These are phyloP conservation scores for Phataginus tetradactyla DNA, from an alignment of 2,797 vertebrate species.

Conservation along the genomic window DNA sequence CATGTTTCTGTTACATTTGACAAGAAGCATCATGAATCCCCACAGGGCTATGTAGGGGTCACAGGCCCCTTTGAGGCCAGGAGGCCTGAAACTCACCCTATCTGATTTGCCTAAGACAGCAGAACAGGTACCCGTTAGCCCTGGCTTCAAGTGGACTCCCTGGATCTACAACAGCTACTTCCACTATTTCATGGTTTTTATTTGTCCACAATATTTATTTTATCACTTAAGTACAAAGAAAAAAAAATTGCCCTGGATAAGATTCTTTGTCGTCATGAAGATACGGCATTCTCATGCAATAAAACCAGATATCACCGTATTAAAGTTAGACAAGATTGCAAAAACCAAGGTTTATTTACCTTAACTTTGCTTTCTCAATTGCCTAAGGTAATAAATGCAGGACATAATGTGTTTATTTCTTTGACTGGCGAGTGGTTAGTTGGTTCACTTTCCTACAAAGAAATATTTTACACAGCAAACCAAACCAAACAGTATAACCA, in stretches of 20 bases:
- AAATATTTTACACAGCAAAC: neutral
- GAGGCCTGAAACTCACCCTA: neutral
- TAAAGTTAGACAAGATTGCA: neutral
- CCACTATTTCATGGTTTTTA: neutral
- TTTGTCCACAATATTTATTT: neutral
- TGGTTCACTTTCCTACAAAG: neutral
- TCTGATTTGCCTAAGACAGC: neutral
- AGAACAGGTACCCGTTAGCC: neutral
- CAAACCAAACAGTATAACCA: neutral
- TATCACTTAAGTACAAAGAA: neutral
- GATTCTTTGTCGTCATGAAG: neutral
- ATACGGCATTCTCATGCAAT: neutral
- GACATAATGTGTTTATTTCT: neutral
- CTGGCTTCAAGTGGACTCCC: accelerated
- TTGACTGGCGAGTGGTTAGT: neutral
- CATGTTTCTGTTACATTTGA: neutral
- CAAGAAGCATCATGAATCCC: neutral
- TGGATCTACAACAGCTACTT: neutral
- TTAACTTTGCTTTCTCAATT: neutral
- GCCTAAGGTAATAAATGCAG: neutral
- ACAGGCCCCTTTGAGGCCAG: accelerated
- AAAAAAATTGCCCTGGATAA: neutral
- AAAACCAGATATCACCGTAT: neutral
- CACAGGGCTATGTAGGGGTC: neutral
- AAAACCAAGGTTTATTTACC: neutral